These are phyloP conservation scores for Caracal caracal DNA, from an alignment of 2,113 vertebrate species.

Conservation along the genomic window DNA sequence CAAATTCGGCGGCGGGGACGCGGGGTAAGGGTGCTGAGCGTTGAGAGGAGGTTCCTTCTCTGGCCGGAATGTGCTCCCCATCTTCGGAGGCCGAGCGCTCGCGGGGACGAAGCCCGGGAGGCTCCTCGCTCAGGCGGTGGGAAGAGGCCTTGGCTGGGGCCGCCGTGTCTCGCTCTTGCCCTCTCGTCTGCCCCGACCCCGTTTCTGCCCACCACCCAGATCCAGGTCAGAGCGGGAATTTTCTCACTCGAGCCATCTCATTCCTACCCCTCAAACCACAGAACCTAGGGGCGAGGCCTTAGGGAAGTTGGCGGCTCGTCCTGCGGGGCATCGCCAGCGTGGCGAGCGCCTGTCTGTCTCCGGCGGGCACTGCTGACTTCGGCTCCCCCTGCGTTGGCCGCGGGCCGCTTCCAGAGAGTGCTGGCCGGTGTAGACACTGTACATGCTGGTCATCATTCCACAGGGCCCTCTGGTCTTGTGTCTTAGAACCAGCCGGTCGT, in stretches of 20 bases:
- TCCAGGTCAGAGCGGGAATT: neutral
- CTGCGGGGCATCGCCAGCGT: neutral
- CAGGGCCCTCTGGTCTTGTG: neutral
- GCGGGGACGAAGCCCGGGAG: neutral
- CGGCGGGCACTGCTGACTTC: neutral
- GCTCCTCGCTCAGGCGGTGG: neutral
- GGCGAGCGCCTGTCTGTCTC: neutral
- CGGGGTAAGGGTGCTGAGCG: neutral
- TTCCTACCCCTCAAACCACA: neutral
- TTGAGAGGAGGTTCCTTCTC: neutral
- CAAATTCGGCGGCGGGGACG: neutral
- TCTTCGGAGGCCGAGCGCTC: neutral
- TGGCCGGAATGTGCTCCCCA: neutral
- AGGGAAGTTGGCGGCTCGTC: neutral
- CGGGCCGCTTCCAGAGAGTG: neutral
- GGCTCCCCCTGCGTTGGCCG: rapidly evolving
- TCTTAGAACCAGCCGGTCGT: neutral
- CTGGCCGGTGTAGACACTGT: neutral
- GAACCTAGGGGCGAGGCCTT: neutral
- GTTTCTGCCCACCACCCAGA: neutral
- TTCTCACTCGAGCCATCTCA: neutral
- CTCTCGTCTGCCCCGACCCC: neutral
- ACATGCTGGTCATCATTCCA: rapidly evolving
- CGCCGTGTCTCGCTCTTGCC: neutral
- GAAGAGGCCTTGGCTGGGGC: neutral